Percentiles rank a stretch among this genome's conserved stretches.
Conservation (phyloP, 2,888 invertebrate genomes). For the Gortyna flavago region DNA sequence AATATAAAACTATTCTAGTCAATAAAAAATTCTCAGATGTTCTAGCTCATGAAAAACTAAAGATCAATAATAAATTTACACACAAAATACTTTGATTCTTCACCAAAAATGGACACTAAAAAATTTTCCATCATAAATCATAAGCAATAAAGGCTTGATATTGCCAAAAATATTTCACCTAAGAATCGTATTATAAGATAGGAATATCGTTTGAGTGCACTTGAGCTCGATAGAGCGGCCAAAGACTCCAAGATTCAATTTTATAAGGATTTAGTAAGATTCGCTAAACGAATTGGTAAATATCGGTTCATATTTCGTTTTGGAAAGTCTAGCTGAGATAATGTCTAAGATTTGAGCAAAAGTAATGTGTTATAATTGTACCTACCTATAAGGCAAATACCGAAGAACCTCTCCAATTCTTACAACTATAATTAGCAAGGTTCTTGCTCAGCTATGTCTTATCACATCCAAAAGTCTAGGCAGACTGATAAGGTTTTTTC, state of each 20-base stretch:
- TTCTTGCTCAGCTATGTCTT: background rate
- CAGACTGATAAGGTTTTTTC: background rate
- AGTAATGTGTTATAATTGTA: background rate
- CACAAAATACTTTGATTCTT: conserved; percentile 2
- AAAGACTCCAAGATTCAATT: conserved; percentile 43
- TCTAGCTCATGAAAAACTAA: background rate
- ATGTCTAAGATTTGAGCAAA: background rate
- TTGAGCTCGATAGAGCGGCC: conserved; percentile 28
- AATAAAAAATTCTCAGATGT: background rate
- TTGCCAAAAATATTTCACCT: conserved; percentile 39
- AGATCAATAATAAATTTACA: conserved; percentile 5
- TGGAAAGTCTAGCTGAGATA: background rate
- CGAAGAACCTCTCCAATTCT: background rate
- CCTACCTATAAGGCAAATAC: background rate
- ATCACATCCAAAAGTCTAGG: background rate
- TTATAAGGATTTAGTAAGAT: conserved; percentile 40
- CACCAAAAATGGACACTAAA: background rate
- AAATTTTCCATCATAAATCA: conserved; percentile 16
- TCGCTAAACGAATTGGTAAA: conserved; percentile 23
- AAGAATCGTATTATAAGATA: conserved; percentile 25
- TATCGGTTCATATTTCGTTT: conserved; percentile 10
- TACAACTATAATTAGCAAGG: background rate
- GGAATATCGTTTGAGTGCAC: conserved; percentile 53
- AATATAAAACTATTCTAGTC: background rate
- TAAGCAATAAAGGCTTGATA: conserved; percentile 30